These are phyloP conservation scores for Ormyrus pomaceus DNA, from an alignment of 2,888 invertebrate species.

Conservation along the genomic window DNA sequence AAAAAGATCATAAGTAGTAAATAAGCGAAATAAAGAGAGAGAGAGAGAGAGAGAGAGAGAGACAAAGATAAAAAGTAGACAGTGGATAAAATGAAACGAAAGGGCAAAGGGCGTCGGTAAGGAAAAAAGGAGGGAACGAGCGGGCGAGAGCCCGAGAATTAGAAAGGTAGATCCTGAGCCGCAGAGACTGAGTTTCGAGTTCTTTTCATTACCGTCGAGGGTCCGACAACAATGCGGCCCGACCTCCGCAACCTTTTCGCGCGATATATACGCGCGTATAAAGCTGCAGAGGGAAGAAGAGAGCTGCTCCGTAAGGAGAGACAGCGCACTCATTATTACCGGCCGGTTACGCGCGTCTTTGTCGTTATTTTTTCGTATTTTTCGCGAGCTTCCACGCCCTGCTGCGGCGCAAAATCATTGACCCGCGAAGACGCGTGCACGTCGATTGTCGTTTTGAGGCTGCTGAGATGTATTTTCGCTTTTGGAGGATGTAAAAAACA, in stretches of 20 bases:
- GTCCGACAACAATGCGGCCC: conserved; percentile 62
- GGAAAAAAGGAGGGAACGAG: conserved; percentile 36
- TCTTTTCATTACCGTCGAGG: conserved; percentile 69
- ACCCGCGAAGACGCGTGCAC: too few relatives aligned
- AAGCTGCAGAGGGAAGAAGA: background rate
- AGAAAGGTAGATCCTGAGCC: conserved; percentile 42
- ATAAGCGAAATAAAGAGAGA: conserved; percentile 43
- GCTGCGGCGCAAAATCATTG: too few relatives aligned
- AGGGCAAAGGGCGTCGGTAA: conserved; percentile 30
- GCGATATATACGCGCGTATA: background rate
- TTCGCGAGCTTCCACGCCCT: too few relatives aligned
- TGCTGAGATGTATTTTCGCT: too few relatives aligned
- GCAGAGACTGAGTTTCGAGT: conserved; percentile 66
- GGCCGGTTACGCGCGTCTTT: background rate
- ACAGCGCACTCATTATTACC: conserved; percentile 7
- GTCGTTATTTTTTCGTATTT: background rate
- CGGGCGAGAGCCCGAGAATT: conserved; percentile 34
- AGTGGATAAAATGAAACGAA: conserved; percentile 36
- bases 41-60: conserved; percentile 28
- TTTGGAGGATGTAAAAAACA: too few relatives aligned
- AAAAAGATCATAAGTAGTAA: conserved; percentile 58
- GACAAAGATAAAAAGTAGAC: conserved; percentile 22
- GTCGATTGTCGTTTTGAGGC: too few relatives aligned
- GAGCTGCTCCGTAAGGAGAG: conserved; percentile 3
- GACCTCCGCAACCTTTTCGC: background rate